phyloP scores from a whole-genome alignment of 2,888 invertebrate genomes.

The Aleiodes leptofemur region DNA sequence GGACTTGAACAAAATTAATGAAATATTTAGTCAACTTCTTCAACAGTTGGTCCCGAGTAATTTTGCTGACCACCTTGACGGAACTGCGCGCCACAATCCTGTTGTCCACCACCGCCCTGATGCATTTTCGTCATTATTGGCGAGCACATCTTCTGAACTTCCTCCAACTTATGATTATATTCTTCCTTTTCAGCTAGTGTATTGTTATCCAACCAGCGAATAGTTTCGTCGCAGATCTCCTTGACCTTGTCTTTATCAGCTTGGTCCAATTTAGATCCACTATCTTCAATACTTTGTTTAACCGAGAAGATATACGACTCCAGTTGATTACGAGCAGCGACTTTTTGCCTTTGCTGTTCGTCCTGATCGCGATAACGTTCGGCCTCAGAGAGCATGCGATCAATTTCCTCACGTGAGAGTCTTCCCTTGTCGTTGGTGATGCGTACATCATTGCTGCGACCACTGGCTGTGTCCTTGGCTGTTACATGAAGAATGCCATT shows the following conservation, averaged over 20 bases:
- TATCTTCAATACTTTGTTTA: constrained; percentile 81
- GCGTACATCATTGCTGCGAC: constrained; percentile 85
- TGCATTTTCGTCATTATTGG: constrained; percentile 73
- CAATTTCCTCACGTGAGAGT: constrained; percentile 87
- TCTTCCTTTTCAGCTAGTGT: constrained; percentile 81
- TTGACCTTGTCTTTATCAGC: constrained; percentile 73
- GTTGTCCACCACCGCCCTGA: constrained; percentile 53
- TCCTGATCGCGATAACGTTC: constrained; percentile 84
- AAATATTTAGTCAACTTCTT: constrained; percentile 75
- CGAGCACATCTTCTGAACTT: constrained; percentile 78
- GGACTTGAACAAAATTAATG: neutral
- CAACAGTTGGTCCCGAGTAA: constrained; percentile 74
- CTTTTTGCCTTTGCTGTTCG: constrained; percentile 81
- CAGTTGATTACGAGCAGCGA: constrained; percentile 82
- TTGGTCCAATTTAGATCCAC: constrained; percentile 79
- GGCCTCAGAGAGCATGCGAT: constrained; percentile 85
- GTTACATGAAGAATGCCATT: constrained; percentile 82
- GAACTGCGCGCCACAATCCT: constrained; percentile 35
- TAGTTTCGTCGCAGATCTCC: constrained; percentile 78
- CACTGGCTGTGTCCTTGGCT: constrained; percentile 78
- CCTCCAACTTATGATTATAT: constrained; percentile 80
- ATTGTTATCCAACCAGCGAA: constrained; percentile 85
- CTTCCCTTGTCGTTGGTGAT: constrained; percentile 89
- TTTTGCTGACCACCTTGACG: constrained; percentile 22
- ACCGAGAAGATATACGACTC: constrained; percentile 84